Percentiles rank a stretch among this genome's conserved stretches.
Conservation (phyloP, 2,113 vertebrate genomes). For the Oreocharis arfaki region DNA sequence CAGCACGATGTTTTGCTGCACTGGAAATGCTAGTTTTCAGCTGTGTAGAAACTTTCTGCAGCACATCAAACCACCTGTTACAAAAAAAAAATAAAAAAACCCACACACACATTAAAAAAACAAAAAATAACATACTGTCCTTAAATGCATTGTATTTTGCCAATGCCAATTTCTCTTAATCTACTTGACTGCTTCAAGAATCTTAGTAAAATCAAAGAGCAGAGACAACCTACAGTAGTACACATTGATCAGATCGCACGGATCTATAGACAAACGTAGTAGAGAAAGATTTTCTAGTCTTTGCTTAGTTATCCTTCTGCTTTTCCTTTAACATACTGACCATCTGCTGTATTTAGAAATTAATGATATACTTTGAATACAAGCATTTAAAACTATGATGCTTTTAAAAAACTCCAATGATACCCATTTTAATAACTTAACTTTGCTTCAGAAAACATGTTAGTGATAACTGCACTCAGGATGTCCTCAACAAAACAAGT, state of each 20-base stretch:
- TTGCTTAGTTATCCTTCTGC: neutral
- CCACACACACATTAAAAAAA: neutral
- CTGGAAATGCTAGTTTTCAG: conserved; percentile 86
- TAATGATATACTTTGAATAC: neutral
- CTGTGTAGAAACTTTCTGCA: conserved; percentile 93
- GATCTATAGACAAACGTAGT: too few species aligned
- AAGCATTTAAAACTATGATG: neutral
- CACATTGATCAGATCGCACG: too few species aligned
- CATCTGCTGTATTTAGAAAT: neutral
- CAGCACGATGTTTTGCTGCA: conserved; percentile 86
- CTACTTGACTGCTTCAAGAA: neutral
- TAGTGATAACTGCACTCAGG: neutral
- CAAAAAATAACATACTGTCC: neutral
- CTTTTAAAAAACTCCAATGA: neutral
- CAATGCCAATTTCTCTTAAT: neutral
- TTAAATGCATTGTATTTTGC: neutral
- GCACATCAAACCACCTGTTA: conserved; percentile 95
- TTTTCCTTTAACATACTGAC: neutral
- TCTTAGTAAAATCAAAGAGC: neutral
- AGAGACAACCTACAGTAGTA: neutral
- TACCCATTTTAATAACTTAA: neutral
- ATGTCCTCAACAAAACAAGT: neutral
- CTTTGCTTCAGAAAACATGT: neutral
- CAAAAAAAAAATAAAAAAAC: neutral
- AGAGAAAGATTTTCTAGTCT: neutral